Evolutionary conservation across 2,113 vertebrate genomes (phyloP), one percentile per base, ranked within the genome.

Genomic region (Chionodraco myersi): DNA sequence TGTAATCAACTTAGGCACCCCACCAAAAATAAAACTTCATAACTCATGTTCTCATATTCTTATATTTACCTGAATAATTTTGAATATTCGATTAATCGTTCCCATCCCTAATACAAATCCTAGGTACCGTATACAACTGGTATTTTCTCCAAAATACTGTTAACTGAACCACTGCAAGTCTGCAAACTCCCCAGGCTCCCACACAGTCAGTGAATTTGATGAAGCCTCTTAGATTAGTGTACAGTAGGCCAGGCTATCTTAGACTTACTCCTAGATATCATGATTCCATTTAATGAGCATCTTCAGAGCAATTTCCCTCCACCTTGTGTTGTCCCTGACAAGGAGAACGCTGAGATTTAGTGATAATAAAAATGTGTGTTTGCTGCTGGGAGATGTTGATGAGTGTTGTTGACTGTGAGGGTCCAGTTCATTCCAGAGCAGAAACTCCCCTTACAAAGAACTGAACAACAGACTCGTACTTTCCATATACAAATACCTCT

Each of bases 321-420:
- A 53, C 41, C 71, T 70, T 34, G 21, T 70, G 70, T 76, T 62
- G 11, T 41, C 30, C 54, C 66, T 76, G 72, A 88, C 84, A 84
- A 58, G n/a, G 30, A 72, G 69, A 13, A 83, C 16, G 21, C 58
- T 57, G 77, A 80, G 52, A 72, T 74, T 65, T 54, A 21, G 26
- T 75, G 75, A 80, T 83, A 77, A 82, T 90, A 68, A 81, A 86
- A 41, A 41, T 7, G 56, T 65, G 61, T 83, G 60, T 86, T 90
- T 78, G 71, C 74, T 72, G 64, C 75, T 83, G 63, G 65, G 79
- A 80, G 13, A 64, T 57, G 62, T 61, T 59, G 58, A 23, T 34
- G 18, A 75, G 56, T 18, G 2, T 59, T 14, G n/a, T 76, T 72
- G 66, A 30, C 36, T 57, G 62, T 64, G 23, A 80, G 47, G 63